Conservation (phyloP, 2,888 invertebrate species). For the Magallana nippona region DNA sequence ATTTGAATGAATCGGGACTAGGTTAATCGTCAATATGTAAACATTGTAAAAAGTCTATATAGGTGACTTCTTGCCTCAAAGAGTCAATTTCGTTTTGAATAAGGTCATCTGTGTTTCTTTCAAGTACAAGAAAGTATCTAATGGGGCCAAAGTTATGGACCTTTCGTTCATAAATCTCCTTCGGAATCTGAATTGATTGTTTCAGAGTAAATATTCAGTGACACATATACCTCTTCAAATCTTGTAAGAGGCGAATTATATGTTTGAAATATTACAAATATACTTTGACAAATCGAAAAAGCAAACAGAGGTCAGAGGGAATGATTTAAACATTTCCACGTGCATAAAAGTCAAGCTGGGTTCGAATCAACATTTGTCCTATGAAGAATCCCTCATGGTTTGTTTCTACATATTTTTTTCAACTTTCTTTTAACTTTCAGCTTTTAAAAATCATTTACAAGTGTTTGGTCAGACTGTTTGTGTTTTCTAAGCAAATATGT, state of each 20-base stretch:
- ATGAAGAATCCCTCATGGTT: background rate
- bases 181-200: background rate
- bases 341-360: background rate
- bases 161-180: background rate
- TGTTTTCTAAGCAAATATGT: background rate
- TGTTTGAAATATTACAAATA: constrained; percentile 28
- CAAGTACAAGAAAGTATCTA: constrained; percentile 18
- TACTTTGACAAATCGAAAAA: constrained; percentile 24
- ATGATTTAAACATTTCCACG: constrained; percentile 7
- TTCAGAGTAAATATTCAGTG: constrained; percentile 18
- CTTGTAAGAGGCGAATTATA: constrained; percentile 6
- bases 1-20: too few species aligned
- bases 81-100: background rate
- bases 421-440: background rate
- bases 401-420: too few species aligned
- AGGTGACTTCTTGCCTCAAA: background rate
- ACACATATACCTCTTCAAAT: constrained; percentile 6
- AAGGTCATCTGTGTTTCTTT: constrained; percentile 8
- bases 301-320: background rate
- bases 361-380: background rate
- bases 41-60: too few species aligned
- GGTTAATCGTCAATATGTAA: too few species aligned
- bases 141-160: constrained; percentile 1
- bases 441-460: background rate
- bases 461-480: background rate